Base-by-base conservation (phyloP, 2,888 invertebrate genomes). In the Pseudococcus jackbeardsleyi region DNA sequence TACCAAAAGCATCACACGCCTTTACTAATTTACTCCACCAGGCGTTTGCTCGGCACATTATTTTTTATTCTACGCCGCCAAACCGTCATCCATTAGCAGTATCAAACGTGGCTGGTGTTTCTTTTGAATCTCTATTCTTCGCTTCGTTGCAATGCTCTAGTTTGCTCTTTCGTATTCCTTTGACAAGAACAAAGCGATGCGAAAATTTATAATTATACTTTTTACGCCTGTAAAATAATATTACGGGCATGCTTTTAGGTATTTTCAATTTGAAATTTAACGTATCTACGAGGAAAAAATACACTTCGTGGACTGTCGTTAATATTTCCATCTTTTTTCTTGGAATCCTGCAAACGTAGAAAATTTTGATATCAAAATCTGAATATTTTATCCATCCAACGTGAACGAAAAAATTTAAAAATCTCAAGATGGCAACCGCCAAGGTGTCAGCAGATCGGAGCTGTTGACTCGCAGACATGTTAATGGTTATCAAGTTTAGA, bases 101-200 rank as follows among this genome's bases (percentile, higher is more conserved):
- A 54, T 54, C 54, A 54, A 54, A 54, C 54, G n/a, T 54, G 54
- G 54, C 15, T 54, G 54, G n/a, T n/a, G 54, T 54, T 54, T 54
- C 54, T 54, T 54, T n/a, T 54, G 54, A 54, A 54, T 15, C 54
- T n/a, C 50, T 50, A 12, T 8, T 54, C 54, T 54, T 8, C n/a
- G 54, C 54, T 6, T n/a, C 8, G n/a, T 33, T 54, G 54, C 54
- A 12, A 50, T 50, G 6, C n/a, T n/a, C n/a, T 54, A 15, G 54
- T 54, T n/a, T 54, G 54, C 54, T 50, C 9, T 42, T 9, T 42
- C 42, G 42, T 42, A n/a, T 54, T n/a, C n/a, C 54, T 54, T 54
- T 54, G 54, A 54, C 54, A 4, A 54, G 54, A 54, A 54, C 54
- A 54, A 54, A 54, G 54, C 54, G 54, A 6, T 15, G 54, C 12